phyloP scores from a whole-genome alignment of 2,113 vertebrate genomes.

The Psephotus haematonotus region DNA sequence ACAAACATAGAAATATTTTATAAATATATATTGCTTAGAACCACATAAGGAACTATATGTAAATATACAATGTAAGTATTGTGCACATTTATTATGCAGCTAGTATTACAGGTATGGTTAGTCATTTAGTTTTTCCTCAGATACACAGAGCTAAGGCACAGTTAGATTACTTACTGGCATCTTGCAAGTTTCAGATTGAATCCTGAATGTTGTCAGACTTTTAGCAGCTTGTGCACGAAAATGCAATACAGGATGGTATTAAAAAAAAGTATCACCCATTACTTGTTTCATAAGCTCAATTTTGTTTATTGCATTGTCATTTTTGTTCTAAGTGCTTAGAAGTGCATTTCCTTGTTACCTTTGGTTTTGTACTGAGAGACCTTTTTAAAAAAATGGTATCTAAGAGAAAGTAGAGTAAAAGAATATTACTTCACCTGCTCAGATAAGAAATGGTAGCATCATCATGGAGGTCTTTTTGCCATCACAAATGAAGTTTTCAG shows the following conservation, averaged over 20 bases:
- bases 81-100: neutral
- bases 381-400: neutral
- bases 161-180: neutral
- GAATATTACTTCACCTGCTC: neutral
- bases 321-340: neutral
- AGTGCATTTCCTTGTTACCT: neutral
- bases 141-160: neutral
- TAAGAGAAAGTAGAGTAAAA: neutral
- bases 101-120: neutral
- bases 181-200: neutral
- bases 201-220: neutral
- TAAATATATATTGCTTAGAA: neutral
- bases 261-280: neutral
- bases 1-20: neutral
- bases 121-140: neutral
- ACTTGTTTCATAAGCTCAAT: neutral
- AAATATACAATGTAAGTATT: neutral
- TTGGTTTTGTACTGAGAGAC: neutral
- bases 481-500: neutral
- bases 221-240: neutral
- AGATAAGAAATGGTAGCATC: neutral
- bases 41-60: neutral
- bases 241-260: neutral
- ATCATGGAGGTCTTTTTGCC: neutral
- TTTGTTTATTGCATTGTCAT: neutral